phyloP scores from a whole-genome alignment of 2,113 vertebrate genomes.

The Brachyistius frenatus region DNA sequence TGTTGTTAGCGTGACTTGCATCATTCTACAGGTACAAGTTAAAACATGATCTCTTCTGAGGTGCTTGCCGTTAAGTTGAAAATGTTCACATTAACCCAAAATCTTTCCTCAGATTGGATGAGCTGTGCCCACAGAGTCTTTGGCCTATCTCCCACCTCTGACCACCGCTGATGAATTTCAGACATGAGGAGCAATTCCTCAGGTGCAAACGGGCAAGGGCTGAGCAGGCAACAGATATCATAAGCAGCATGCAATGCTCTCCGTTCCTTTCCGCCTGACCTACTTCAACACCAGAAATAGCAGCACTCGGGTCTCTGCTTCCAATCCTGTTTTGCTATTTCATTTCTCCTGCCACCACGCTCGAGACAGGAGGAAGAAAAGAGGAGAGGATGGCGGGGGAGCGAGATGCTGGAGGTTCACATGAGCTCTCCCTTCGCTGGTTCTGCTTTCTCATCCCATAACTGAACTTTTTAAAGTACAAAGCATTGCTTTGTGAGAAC shows the following conservation, averaged over 20 bases:
- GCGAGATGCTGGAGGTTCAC: conserved; percentile 34
- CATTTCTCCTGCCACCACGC: conserved; percentile 77
- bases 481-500: conserved; percentile 13
- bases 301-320: conserved; percentile 90
- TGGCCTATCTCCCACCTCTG: conserved; percentile 51
- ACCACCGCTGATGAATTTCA: conserved; percentile 50
- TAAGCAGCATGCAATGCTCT: conserved; percentile 70
- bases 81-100: conserved; percentile 52
- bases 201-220: conserved; percentile 50
- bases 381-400: conserved; percentile 37
- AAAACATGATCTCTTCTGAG: conserved; percentile 12
- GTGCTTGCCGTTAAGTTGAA: conserved; percentile 21
- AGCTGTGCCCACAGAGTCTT: conserved; percentile 58
- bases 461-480: conserved; percentile 39
- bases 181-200: conserved; percentile 42
- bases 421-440: conserved; percentile 9
- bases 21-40: conserved; percentile 25
- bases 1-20: conserved; percentile 13
- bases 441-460: conserved; percentile 25
- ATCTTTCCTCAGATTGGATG: conserved; percentile 71
- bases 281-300: conserved; percentile 96
- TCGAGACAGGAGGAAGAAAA: conserved; percentile 56
- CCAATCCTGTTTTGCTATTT: conserved; percentile 90
- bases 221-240: conserved; percentile 72
- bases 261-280: conserved; percentile 87